These are phyloP conservation scores for Sipha maydis DNA, from an alignment of 2,888 invertebrate genomes.

Conservation along the genomic window DNA sequence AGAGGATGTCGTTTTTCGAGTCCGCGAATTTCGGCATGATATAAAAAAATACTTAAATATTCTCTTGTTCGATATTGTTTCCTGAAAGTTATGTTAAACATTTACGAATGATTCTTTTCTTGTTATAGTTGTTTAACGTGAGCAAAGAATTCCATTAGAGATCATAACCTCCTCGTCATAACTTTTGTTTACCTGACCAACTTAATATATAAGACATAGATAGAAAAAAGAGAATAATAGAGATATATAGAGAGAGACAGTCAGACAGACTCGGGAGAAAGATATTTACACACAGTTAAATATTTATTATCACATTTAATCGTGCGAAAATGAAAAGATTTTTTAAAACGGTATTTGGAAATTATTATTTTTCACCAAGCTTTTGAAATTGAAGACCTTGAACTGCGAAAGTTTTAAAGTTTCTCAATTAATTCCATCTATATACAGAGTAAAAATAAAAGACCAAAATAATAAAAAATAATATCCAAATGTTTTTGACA, in stretches of 20 bases:
- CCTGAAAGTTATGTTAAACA: background rate
- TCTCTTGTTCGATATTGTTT: background rate
- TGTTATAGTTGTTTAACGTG: background rate
- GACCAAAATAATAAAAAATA: background rate
- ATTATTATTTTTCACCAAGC: too few species aligned
- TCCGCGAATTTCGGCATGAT: background rate
- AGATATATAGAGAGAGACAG: background rate
- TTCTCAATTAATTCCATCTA: background rate
- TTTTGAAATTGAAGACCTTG: too few species aligned
- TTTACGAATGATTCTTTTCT: background rate
- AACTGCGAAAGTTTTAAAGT: background rate
- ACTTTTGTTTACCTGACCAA: background rate
- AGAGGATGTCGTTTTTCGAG: slow-evolving; percentile 1
- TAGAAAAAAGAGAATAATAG: too few species aligned
- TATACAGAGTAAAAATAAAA: background rate
- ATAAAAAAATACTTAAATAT: slow-evolving; percentile 15
- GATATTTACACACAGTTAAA: background rate
- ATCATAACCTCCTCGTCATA: background rate
- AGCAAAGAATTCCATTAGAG: background rate
- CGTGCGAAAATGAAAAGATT: background rate
- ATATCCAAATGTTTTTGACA: background rate
- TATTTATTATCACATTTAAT: background rate
- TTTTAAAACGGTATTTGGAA: too few species aligned
- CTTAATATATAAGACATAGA: background rate
- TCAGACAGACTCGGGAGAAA: background rate